A percentile compares a stretch with the other conserved stretches of the same genome.
Evolutionary conservation across 2,113 vertebrate species (phyloP).

Genomic region (Corythaixoides concolor): DNA sequence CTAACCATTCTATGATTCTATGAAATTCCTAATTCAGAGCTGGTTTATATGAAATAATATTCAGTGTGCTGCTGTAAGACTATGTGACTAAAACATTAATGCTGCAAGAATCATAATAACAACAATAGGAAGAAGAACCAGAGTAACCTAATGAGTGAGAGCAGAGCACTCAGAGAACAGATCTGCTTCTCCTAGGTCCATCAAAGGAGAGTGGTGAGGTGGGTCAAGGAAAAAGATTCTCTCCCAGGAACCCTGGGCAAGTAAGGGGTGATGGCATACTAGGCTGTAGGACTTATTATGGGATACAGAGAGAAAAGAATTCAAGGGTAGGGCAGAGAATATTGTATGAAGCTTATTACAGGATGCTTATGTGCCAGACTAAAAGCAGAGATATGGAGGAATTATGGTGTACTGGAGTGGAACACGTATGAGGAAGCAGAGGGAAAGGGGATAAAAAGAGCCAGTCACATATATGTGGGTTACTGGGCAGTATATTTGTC

Average conservation of each 20-base stretch:
- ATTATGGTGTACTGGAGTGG: not conserved
- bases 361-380: not conserved
- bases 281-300: not conserved
- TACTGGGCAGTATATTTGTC: not conserved
- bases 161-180: not conserved
- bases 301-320: not conserved
- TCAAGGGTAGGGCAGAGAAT: not conserved
- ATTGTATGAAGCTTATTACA: not conserved
- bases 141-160: not conserved
- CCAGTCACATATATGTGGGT: not conserved
- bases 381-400: not conserved
- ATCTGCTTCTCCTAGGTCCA: not conserved
- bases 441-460: not conserved
- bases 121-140: accelerated
- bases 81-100: not conserved
- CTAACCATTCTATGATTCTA: no score
- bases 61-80: not conserved
- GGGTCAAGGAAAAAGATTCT: not conserved
- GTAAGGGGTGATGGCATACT: not conserved
- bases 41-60: not conserved
- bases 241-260: not conserved
- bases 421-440: not conserved
- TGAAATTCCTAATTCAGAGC: not conserved
- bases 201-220: not conserved
- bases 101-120: not conserved